These are phyloP conservation scores for Potamarius usumacintae DNA, from an alignment of 2,113 vertebrate species.

Conservation along the genomic window DNA sequence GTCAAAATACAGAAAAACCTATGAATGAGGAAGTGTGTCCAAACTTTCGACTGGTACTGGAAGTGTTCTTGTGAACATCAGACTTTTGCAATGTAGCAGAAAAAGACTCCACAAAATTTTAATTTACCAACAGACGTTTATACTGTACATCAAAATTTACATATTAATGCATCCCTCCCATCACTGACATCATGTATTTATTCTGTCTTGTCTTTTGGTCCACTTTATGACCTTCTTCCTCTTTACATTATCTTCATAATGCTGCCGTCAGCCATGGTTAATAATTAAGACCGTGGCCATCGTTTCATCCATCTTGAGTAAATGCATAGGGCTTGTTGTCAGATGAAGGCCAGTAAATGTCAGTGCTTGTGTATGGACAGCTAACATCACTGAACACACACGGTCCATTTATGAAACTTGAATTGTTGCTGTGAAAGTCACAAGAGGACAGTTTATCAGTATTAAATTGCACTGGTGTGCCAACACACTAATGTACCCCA, in stretches of 20 bases:
- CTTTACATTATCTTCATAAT: conserved; percentile 76
- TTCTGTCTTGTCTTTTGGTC: conserved; percentile 58
- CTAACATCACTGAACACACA: conserved; percentile 5
- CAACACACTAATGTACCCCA: not conserved
- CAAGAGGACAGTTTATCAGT: not conserved
- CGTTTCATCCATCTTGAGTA: conserved; percentile 71
- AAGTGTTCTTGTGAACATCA: too few species aligned
- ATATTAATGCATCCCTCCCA: conserved; percentile 49
- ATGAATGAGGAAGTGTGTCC: too few species aligned
- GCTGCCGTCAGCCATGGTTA: conserved; percentile 78
- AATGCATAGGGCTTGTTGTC: conserved; percentile 69
- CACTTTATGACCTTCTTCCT: conserved; percentile 73
- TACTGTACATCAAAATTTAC: conserved; percentile 18
- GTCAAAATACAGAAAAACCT: too few species aligned
- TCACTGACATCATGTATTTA: conserved; percentile 49
- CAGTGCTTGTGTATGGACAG: conserved; percentile 55
- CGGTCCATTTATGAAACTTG: not conserved
- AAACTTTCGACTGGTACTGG: too few species aligned
- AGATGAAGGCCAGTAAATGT: conserved; percentile 64
- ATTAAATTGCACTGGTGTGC: not conserved
- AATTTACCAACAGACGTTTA: not conserved
- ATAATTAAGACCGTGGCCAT: conserved; percentile 76
- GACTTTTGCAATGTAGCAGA: too few species aligned
- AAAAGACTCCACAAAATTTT: too few species aligned
- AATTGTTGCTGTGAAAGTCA: not conserved